Evolutionary conservation across 2,888 invertebrate species (phyloP), one percentile per base, ranked within the genome.

Genomic region (Caenorhabditis parvicauda): DNA sequence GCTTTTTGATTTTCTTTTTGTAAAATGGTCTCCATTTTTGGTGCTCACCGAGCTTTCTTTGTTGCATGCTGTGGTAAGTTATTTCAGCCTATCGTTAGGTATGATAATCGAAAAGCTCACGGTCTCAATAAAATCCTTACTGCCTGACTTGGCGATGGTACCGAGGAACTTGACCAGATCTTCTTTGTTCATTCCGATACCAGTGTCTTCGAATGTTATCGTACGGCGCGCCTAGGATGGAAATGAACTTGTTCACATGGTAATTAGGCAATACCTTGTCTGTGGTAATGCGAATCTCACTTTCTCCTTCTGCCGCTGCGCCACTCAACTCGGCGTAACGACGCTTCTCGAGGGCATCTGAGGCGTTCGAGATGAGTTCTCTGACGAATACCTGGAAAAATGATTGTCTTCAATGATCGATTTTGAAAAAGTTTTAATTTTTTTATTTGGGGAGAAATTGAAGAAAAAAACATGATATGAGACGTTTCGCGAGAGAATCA

Each of bases 281-380:
- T 5, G 69, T 65, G 0, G 47, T 52, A 43, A 68, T 63, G 6
- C 62, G 47, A 48, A 69, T 69, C 29, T 64, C 66, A 41, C 49
- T 59, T 29, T 56, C 48, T 9, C 64, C 66, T 35, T 67, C 66
- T n/a, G 61, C 64, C 2, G 54, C 54, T 6, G 61, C 61, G 24
- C 69, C 66, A 25, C 54, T 53, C 49, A 76, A 53, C 38, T 88
- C 86, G 14, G 89, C 81, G 78, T 92, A 93, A 1, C 93, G 86
- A 68, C 94, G 88, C 82, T 95, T 96, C 82, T 96, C 95, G 60
- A 96, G 84, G 14, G 95, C 95, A 87, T 96, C 95, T 82, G 92
- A 94, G 0, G 93, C 90, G 84, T 96, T 96, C 0, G 95, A 95
- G 67, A 96, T 91, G 37, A 96, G 84, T 82, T 96, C 95, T 69